A percentile compares a stretch with the other conserved stretches of the same genome.
These are phyloP conservation scores for Oncopeltus fasciatus DNA, from an alignment of 1,140 invertebrate genomes.

Conservation along the genomic window DNA sequence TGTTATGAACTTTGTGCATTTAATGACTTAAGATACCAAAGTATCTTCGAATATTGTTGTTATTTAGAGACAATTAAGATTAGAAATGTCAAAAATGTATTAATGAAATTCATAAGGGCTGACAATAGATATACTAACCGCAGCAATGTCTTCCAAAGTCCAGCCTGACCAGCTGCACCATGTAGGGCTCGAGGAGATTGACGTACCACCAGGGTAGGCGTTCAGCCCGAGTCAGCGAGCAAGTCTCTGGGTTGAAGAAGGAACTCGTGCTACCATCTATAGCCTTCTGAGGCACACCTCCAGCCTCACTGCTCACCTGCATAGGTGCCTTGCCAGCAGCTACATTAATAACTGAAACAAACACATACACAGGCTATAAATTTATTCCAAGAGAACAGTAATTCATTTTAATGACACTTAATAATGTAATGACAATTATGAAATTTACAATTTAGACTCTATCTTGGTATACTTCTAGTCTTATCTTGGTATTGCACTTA, in stretches of 20 bases:
- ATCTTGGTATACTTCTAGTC: too few relatives aligned
- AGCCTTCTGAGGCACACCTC: constrained; percentile 76
- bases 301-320: constrained; percentile 73
- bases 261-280: constrained; percentile 80
- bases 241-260: constrained; percentile 67
- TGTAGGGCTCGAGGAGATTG: constrained; percentile 84
- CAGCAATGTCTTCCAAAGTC: constrained; percentile 88
- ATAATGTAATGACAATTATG: too few relatives aligned
- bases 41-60: too few relatives aligned
- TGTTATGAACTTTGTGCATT: too few relatives aligned
- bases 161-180: constrained; percentile 81
- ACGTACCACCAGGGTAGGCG: constrained; percentile 88
- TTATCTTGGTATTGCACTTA: too few relatives aligned
- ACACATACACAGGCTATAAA: constrained; percentile 8
- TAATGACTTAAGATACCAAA: too few relatives aligned
- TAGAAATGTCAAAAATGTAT: too few relatives aligned
- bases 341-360: constrained; percentile 74
- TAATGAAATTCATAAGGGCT: too few relatives aligned
- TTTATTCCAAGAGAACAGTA: too few relatives aligned
- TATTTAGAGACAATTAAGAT: too few relatives aligned
- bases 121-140: constrained; percentile 44
- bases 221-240: constrained; percentile 71
- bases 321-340: constrained; percentile 89
- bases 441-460: too few relatives aligned
- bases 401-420: too few relatives aligned